Evolutionary conservation across 2,797 vertebrate species (phyloP).

Genomic region (Apogon hyalosoma): DNA sequence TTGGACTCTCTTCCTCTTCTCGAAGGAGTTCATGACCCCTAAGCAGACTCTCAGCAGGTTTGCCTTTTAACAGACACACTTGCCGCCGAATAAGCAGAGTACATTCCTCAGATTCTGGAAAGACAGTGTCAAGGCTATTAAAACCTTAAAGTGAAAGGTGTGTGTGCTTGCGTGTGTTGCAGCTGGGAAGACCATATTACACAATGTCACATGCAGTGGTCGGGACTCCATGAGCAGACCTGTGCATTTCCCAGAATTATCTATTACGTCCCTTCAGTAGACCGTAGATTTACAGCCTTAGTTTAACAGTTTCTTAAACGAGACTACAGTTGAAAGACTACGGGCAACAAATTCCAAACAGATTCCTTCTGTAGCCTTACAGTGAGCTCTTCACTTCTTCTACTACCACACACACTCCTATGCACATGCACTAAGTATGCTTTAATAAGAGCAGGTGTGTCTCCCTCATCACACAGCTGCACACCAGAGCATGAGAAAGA

Average conservation of each 20-base stretch:
- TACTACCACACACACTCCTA: background rate
- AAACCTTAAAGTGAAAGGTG: constrained; percentile 59
- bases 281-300: constrained; percentile 42
- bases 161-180: constrained; percentile 25
- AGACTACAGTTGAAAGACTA: constrained; percentile 43
- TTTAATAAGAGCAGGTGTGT: constrained; percentile 75
- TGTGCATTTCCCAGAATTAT: constrained; percentile 44
- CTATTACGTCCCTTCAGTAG: constrained; percentile 47
- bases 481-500: constrained; percentile 59
- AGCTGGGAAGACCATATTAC: constrained; percentile 50
- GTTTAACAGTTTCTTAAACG: constrained; percentile 52
- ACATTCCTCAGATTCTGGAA: constrained; percentile 77
- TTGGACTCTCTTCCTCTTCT: constrained; percentile 13
- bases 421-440: constrained; percentile 16
- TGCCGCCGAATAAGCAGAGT: constrained; percentile 35
- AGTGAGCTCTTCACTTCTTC: constrained; percentile 35
- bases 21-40: constrained; percentile 39
- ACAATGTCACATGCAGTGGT: constrained; percentile 51
- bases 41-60: constrained; percentile 44
- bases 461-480: constrained; percentile 74
- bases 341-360: constrained; percentile 27
- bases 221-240: constrained; percentile 11
- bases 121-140: constrained; percentile 67
- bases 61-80: constrained; percentile 49
- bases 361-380: constrained; percentile 26